phyloP scores from a whole-genome alignment of 1,140 invertebrate species.

The Limonius californicus region DNA sequence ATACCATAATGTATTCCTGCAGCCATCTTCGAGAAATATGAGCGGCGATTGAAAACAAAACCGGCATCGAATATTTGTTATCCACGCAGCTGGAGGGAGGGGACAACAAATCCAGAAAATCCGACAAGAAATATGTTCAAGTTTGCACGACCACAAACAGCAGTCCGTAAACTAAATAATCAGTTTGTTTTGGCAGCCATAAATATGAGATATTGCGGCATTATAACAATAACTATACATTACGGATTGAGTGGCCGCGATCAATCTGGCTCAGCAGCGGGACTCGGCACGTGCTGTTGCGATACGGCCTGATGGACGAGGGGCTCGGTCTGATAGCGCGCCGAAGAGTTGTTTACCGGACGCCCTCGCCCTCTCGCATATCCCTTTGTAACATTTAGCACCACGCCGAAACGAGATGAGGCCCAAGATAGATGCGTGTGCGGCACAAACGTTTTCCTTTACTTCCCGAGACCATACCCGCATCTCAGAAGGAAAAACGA shows the following conservation, averaged over 20 bases:
- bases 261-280: conserved; percentile 4
- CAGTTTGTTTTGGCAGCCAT: conserved; percentile 6
- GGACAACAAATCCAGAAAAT: neutral
- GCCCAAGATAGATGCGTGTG: conserved; percentile 2
- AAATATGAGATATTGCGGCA: conserved; percentile 6
- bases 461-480: too few relatives aligned
- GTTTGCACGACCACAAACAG: neutral
- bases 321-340: neutral
- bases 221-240: conserved; percentile 11
- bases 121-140: neutral
- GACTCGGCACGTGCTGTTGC: conserved; percentile 1
- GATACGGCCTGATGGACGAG: neutral
- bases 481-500: too few relatives aligned
- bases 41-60: too few relatives aligned
- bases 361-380: conserved; percentile 3
- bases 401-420: conserved; percentile 3
- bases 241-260: conserved; percentile 7
- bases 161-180: conserved; percentile 7
- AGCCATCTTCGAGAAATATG: too few relatives aligned
- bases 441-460: neutral
- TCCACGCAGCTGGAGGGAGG: too few relatives aligned
- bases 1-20: too few relatives aligned
- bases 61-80: too few relatives aligned
- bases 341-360: conserved; percentile 7
- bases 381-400: conserved; percentile 10